Conservation (phyloP, 2,888 invertebrate genomes). For the Caenorhabditis doughertyi region DNA sequence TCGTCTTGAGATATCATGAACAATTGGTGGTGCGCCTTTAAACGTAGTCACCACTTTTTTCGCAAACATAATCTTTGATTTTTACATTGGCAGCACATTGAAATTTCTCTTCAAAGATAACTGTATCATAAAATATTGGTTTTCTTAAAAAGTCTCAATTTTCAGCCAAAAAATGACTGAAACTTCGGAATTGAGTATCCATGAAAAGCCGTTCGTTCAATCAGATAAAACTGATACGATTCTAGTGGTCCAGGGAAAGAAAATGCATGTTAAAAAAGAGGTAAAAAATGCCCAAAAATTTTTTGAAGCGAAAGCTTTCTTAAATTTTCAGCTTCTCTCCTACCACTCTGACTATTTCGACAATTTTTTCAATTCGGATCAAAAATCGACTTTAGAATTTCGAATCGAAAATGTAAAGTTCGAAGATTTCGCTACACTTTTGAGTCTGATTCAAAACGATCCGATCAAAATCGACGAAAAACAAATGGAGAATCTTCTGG, state of each 20-base stretch:
- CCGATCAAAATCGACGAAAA: neutral
- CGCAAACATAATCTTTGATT: no score
- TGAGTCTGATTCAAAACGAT: neutral
- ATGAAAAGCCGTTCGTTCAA: neutral
- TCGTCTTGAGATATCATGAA: no score
- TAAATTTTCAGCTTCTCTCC: conserved; percentile 1
- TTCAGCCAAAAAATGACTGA: neutral
- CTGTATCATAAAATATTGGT: no score
- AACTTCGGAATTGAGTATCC: neutral
- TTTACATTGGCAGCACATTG: no score
- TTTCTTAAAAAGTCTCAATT: no score
- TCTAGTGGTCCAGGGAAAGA: neutral
- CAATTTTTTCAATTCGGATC: neutral
- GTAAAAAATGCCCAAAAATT: neutral
- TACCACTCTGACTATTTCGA: conserved; percentile 8
- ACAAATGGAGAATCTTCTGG: neutral
- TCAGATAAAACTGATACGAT: neutral
- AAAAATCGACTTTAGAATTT: neutral
- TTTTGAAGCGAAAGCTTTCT: neutral
- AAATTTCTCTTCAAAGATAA: no score
- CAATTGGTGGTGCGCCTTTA: no score
- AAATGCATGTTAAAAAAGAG: neutral
- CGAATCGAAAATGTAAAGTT: neutral
- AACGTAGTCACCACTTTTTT: no score
- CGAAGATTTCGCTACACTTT: neutral